Evolutionary conservation across 2,888 invertebrate species (phyloP), one percentile per base, ranked within the genome.

Genomic region (Lepidocyrtinus sp.): DNA sequence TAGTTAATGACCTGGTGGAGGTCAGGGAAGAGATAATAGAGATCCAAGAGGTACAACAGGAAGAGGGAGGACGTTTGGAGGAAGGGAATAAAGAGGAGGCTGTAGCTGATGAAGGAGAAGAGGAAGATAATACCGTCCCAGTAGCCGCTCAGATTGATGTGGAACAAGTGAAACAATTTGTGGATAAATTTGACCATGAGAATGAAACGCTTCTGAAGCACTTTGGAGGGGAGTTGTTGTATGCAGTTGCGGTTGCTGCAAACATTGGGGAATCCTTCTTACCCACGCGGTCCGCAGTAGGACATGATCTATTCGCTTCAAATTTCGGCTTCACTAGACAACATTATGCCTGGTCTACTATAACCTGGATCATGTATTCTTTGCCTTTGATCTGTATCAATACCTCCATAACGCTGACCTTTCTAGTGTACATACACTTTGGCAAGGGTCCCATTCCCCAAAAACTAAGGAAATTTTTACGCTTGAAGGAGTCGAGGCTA

Each of bases 241-340:
- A 75, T 19, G 50, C 67, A 0, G 27, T 75, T 0, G 81, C 68
- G 5, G 63, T 68, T 3, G 84, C 80, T 15, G 81, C 83, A n/a
- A 84, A 82, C 63, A 82, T 86, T 71, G 84, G 85, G 0, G 84
- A 82, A n/a, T 27, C 67, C 12, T 73, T 82, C 19, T 79, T 82
- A 70, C 83, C 84, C 0, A 71, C 64, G 36, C 67, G 75, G 5
- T 71, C 79, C 46, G 68, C 72, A 17, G 36, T 62, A 65, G 81
- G 75, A 0, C 19, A 17, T 26, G 75, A 71, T 9, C n/a, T 74
- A 24, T 45, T 73, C 1, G 45, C 36, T 21, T 3, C 36, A 1
- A 63, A 63, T 21, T 74, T 74, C 25, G 68, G 45, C 3, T 45
- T 61, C 5, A 26, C 25, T 2, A 12, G 5, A 15, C 45, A 17